Percentiles rank a stretch among this genome's conserved stretches.
These are phyloP conservation scores for Marisa cornuarietis DNA, from an alignment of 1,140 invertebrate genomes.

Conservation along the genomic window DNA sequence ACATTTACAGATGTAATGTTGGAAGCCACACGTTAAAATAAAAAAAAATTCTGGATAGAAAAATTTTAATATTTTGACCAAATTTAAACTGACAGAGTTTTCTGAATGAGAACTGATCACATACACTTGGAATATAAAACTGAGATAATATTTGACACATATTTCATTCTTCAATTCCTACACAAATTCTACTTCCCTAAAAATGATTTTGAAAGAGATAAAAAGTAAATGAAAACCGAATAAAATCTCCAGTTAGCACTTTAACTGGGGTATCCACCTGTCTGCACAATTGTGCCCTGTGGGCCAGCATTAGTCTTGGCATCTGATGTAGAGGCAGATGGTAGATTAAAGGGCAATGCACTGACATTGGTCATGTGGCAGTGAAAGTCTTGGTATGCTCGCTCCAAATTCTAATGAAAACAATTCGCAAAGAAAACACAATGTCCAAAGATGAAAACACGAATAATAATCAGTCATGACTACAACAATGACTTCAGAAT, in stretches of 20 bases:
- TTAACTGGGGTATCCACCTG: not conserved
- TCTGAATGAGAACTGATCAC: too few species aligned
- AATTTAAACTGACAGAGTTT: not conserved
- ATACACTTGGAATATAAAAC: too few species aligned
- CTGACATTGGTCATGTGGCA: conserved; percentile 54
- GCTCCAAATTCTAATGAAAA: conserved; percentile 55
- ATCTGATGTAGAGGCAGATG: conserved; percentile 1
- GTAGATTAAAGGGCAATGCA: conserved; percentile 34
- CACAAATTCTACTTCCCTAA: not conserved
- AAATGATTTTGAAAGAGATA: not conserved
- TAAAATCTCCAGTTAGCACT: too few species aligned
- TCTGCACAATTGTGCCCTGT: conserved; percentile 3
- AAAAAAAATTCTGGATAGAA: too few species aligned
- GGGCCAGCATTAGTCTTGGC: not conserved
- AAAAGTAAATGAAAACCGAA: not conserved
- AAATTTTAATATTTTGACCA: too few species aligned
- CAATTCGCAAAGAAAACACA: not conserved
- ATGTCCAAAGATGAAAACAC: not conserved
- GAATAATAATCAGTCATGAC: not conserved
- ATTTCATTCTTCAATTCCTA: too few species aligned
- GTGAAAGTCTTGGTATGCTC: conserved; percentile 57
- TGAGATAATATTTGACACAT: too few species aligned
- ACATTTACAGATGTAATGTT: not conserved
- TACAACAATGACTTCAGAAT: not conserved
- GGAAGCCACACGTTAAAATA: too few species aligned